phyloP scores from a whole-genome alignment of 1,140 invertebrate species.

The Hycleus phaleratus region DNA sequence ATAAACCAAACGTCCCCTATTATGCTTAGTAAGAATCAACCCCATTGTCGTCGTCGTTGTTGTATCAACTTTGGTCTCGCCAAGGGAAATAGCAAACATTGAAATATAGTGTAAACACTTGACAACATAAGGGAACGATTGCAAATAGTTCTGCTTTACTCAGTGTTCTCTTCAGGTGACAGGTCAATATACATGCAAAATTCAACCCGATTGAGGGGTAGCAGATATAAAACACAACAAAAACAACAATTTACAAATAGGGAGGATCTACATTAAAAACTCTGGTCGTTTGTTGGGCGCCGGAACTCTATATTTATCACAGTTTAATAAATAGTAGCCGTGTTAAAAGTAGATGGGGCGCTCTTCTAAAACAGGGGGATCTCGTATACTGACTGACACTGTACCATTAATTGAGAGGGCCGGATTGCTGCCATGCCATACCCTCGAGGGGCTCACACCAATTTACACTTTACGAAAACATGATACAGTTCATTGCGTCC shows the following conservation, averaged over 20 bases:
- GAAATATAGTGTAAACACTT: slow-evolving; percentile 25
- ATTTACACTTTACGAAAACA: slow-evolving; percentile 19
- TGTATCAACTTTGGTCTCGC: slow-evolving; percentile 7
- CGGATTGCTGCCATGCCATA: slow-evolving; percentile 17
- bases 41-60: no score
- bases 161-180: slow-evolving; percentile 9
- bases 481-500: slow-evolving; percentile 6
- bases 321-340: not conserved
- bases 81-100: slow-evolving; percentile 19
- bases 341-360: not conserved
- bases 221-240: no score
- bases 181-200: slow-evolving; percentile 6
- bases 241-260: no score
- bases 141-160: slow-evolving; percentile 3
- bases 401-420: slow-evolving; percentile 29
- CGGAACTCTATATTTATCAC: slow-evolving; percentile 2
- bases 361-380: not conserved
- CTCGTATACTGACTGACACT: slow-evolving; percentile 7
- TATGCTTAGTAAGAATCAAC: no score
- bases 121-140: slow-evolving; percentile 7
- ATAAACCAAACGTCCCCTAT: no score
- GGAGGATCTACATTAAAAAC: no score
- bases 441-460: slow-evolving; percentile 12
- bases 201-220: not conserved
- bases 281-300: no score